These are phyloP conservation scores for Trachymyrmex septentrionalis DNA, from an alignment of 1,140 invertebrate genomes.

Conservation along the genomic window DNA sequence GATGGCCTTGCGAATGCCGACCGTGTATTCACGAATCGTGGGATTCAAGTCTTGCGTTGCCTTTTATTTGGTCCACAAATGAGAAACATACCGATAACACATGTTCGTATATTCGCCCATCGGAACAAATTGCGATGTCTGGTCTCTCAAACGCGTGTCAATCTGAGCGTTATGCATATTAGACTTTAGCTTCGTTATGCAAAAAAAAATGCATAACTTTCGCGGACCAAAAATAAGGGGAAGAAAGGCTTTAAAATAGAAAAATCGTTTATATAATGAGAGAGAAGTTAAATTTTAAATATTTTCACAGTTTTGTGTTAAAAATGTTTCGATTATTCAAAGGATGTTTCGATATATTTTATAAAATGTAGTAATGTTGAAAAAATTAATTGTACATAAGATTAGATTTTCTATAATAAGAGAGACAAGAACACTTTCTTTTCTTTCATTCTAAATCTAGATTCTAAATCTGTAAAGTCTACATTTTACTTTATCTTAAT, in stretches of 20 bases:
- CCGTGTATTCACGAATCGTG: conserved; percentile 63
- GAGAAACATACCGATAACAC: conserved; percentile 73
- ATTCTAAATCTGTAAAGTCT: not conserved
- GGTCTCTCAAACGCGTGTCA: conserved; percentile 44
- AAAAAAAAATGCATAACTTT: not conserved
- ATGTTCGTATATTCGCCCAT: conserved; percentile 52
- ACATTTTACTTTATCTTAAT: not conserved
- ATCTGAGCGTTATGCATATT: conserved; percentile 7
- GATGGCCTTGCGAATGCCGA: conserved; percentile 50
- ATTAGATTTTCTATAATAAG: not conserved
- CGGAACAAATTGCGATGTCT: conserved; percentile 40
- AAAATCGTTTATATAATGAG: not conserved
- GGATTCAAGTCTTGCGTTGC: conserved; percentile 56
- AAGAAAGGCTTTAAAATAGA: not conserved
- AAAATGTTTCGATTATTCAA: not conserved
- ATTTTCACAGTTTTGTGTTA: not conserved
- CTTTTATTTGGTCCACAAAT: conserved; percentile 55
- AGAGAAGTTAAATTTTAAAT: not conserved
- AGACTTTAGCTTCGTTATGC: not conserved
- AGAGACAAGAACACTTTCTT: not conserved
- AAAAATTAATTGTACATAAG: not conserved
- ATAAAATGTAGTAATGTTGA: not conserved
- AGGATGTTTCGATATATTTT: not conserved
- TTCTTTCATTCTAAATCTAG: too few species aligned
- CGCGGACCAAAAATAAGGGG: not conserved